Base-by-base conservation (phyloP, 2,797 vertebrate genomes). In the Sebastiscus tertius region DNA sequence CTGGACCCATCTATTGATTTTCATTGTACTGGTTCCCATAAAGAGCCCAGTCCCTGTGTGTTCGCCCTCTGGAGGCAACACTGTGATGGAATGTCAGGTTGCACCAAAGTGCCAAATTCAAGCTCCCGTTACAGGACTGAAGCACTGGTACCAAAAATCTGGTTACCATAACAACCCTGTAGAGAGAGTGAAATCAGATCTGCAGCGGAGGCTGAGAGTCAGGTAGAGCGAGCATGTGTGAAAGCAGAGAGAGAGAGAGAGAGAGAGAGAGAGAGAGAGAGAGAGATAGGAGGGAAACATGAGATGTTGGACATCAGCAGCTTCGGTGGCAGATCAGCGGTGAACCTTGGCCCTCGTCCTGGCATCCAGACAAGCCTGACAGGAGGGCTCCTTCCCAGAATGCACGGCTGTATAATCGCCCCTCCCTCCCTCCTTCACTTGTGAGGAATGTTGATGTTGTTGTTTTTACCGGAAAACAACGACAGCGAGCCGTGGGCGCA, bases 81-180 rank as follows among this genome's bases (percentile, higher is more conserved):
- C n/a, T 11, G 46, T 39, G 72, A 22, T 27, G 67, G 59, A 49
- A 52, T 64, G 4, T 82, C 54, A 56, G 60, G 36, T 42, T 66
- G 60, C 62, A 56, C 9, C 12, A 5, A n/a, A 11, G 56, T 6
- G 1, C 76, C 54, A 22, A 1, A 46, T 72, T 26, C 12, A 11
- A 42, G 70, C 76, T 65, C 2, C 61, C 33, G 52, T 61, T 27
- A 12, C 70, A 72, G 42, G 34, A 22, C 58, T 31, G 18, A 55
- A 63, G 39, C 0, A 14, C 54, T 68, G 13, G 52, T 66, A 67
- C 72, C 80, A 26, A 84, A 85, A 86, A 56, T 24, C 2, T 33
- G 71, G 90, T 91, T 88, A 54, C 90, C 90, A 86, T 90, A 76
- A 88, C 90, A 83, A 92, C 89, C 0, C 42, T 16, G 80, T 10